phyloP scores from a whole-genome alignment of 2,888 invertebrate species.

The Sisyra nigra region DNA sequence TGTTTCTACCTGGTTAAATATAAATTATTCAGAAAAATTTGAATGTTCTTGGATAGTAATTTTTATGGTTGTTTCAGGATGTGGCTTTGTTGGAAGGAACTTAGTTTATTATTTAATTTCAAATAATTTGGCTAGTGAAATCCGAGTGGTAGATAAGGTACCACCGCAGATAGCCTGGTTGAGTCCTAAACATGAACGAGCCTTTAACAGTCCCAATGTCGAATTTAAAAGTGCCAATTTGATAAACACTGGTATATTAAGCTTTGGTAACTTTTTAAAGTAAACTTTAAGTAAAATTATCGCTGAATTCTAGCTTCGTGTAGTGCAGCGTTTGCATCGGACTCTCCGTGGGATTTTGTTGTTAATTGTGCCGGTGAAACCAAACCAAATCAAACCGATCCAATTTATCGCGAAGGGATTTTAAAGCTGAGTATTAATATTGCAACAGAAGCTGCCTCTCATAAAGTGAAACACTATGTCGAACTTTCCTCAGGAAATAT shows the following conservation, averaged over 20 bases:
- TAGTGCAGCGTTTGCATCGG: constrained; percentile 52
- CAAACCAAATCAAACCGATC: constrained; percentile 72
- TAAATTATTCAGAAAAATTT: neutral
- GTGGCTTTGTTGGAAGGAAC: constrained; percentile 87
- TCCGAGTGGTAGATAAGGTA: constrained; percentile 81
- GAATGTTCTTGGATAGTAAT: no score
- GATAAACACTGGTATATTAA: constrained; percentile 55
- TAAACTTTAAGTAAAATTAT: neutral
- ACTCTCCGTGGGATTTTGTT: constrained; percentile 53
- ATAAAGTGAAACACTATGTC: constrained; percentile 52
- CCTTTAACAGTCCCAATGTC: constrained; percentile 59
- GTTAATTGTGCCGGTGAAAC: constrained; percentile 89
- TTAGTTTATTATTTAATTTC: constrained; percentile 64
- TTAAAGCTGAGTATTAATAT: constrained; percentile 69
- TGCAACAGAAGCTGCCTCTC: constrained; percentile 55
- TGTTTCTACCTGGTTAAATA: neutral
- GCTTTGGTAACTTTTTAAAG: constrained; percentile 1
- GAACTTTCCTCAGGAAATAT: constrained; percentile 78
- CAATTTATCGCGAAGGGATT: constrained; percentile 82
- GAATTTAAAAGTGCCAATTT: constrained; percentile 86
- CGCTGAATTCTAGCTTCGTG: constrained; percentile 54
- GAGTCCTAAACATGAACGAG: constrained; percentile 51
- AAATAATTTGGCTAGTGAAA: constrained; percentile 55
- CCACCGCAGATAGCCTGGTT: constrained; percentile 88
- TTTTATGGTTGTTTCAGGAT: constrained; percentile 66